These are phyloP conservation scores for Cordilura impudica DNA, from an alignment of 2,888 invertebrate species.

Conservation along the genomic window DNA sequence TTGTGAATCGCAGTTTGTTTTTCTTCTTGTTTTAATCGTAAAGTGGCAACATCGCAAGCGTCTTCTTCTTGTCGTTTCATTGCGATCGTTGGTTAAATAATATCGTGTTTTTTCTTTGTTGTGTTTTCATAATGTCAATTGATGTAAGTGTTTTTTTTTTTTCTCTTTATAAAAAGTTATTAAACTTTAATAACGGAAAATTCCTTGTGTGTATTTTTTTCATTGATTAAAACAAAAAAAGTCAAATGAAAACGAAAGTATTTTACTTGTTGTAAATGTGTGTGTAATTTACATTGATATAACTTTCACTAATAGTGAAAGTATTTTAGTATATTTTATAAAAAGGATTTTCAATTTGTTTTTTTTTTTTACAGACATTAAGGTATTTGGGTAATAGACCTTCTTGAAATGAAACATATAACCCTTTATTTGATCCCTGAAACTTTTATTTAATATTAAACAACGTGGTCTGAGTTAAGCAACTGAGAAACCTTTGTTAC, in stretches of 20 bases:
- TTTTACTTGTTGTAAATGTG: neutral
- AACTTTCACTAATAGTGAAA: constrained; percentile 62
- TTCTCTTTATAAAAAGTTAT: constrained; percentile 12
- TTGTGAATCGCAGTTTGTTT: constrained; percentile 15
- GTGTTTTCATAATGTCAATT: constrained; percentile 51
- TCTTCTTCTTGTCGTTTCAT: neutral
- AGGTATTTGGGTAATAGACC: too few species aligned
- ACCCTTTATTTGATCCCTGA: too few species aligned
- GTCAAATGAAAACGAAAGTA: constrained; percentile 56
- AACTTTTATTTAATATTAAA: too few species aligned
- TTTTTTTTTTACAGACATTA: too few species aligned
- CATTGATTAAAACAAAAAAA: neutral
- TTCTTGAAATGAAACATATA: too few species aligned
- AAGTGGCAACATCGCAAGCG: constrained; percentile 8
- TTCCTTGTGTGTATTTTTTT: neutral
- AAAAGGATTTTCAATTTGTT: too few species aligned
- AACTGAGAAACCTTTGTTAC: too few species aligned
- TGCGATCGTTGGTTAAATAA: constrained; percentile 24
- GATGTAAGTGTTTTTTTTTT: constrained; percentile 45
- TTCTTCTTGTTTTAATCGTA: neutral
- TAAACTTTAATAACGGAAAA: constrained; percentile 4
- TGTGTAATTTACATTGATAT: constrained; percentile 16
- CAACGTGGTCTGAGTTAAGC: too few species aligned
- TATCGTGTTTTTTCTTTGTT: constrained; percentile 16
- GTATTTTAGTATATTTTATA: constrained; percentile 3